Evolutionary conservation across 2,888 invertebrate genomes (phyloP).

Genomic region (Acanthopleura granulata): DNA sequence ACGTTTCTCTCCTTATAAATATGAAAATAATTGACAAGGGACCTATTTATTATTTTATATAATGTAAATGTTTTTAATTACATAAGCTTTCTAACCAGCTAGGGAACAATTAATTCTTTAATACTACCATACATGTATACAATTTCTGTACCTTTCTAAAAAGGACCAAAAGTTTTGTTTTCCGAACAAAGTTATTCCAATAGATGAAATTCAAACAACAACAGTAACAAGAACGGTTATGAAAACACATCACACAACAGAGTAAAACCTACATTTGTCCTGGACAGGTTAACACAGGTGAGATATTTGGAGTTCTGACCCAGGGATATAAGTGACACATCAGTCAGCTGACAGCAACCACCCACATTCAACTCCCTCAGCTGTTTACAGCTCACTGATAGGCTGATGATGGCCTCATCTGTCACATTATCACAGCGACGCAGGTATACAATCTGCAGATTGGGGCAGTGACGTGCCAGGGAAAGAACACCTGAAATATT

Average conservation of each 20-base stretch:
- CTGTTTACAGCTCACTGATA: slow-evolving; percentile 55
- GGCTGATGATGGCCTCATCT: slow-evolving; percentile 57
- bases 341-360: slow-evolving; percentile 60
- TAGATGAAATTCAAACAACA: neutral
- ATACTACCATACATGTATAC: too few relatives aligned
- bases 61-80: too few relatives aligned
- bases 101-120: too few relatives aligned
- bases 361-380: slow-evolving; percentile 60
- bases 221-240: neutral
- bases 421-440: slow-evolving; percentile 58
- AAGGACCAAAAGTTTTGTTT: too few relatives aligned
- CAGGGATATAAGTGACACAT: slow-evolving; percentile 49
- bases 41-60: too few relatives aligned
- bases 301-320: slow-evolving; percentile 53
- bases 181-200: too few relatives aligned
- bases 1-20: too few relatives aligned
- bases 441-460: slow-evolving; percentile 60
- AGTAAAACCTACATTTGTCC: slow-evolving; percentile 41
- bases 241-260: neutral
- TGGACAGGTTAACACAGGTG: slow-evolving; percentile 55
- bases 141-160: too few relatives aligned
- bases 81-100: too few relatives aligned
- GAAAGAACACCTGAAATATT: slow-evolving; percentile 42
- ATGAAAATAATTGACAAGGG: too few relatives aligned
- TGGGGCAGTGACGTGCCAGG: slow-evolving; percentile 50